Evolutionary conservation across 2,888 invertebrate species (phyloP).

Genomic region (Yponomeuta malinellus): DNA sequence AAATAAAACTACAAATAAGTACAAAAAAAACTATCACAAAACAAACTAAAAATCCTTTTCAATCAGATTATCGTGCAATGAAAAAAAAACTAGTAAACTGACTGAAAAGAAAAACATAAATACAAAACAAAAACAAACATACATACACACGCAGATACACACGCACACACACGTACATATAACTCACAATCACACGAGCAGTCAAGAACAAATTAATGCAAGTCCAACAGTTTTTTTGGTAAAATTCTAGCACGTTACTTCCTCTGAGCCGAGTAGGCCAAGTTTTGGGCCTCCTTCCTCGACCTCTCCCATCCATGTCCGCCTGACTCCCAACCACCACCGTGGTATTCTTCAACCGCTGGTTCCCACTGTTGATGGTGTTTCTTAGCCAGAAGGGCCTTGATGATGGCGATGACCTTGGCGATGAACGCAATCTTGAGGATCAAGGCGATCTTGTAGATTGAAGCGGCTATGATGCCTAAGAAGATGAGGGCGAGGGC

Average conservation of each 20-base stretch:
- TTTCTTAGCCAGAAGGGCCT: conserved; percentile 60
- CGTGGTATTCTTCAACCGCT: conserved; percentile 30
- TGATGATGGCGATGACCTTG: conserved; percentile 54
- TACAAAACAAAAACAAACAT: conserved; percentile 27
- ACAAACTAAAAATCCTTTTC: conserved; percentile 43
- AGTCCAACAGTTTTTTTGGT: not conserved
- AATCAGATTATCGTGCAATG: conserved; percentile 41
- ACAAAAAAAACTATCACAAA: conserved; percentile 9
- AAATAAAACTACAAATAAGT: conserved; percentile 18
- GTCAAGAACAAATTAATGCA: conserved; percentile 14
- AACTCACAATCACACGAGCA: conserved; percentile 25
- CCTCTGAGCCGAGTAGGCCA: conserved; percentile 60
- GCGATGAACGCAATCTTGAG: conserved; percentile 83
- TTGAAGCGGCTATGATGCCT: conserved; percentile 80
- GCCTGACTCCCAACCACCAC: conserved; percentile 41
- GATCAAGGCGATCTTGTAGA: conserved; percentile 82
- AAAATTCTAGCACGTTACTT: conserved; percentile 31
- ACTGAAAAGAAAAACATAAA: conserved; percentile 47
- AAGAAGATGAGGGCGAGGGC: conserved; percentile 79
- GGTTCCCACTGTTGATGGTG: conserved; percentile 37
- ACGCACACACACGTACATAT: conserved; percentile 40
- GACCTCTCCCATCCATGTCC: conserved; percentile 60
- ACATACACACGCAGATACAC: conserved; percentile 29
- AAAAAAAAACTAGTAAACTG: conserved; percentile 34
- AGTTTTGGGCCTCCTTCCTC: conserved; percentile 50